Conservation (phyloP, 2,113 vertebrate species). For the Oncorhynchus keta region DNA sequence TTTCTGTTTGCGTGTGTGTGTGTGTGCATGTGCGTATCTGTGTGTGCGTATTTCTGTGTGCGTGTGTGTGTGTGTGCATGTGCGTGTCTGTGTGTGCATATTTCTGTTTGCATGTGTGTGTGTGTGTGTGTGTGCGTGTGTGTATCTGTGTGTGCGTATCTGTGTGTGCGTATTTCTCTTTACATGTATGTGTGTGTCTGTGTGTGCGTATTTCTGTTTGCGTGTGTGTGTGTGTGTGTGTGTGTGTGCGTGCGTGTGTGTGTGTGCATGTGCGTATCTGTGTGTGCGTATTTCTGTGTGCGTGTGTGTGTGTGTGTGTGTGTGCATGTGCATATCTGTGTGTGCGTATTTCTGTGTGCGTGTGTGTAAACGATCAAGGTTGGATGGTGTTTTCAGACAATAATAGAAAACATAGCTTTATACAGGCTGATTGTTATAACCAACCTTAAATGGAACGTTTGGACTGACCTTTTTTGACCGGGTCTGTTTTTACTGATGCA, state of each 20-base stretch:
- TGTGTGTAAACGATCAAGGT: neutral
- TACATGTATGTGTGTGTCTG: too few relatives aligned
- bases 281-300: neutral
- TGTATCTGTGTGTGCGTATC: too few relatives aligned
- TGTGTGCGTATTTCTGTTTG: neutral
- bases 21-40: neutral
- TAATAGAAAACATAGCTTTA: slow-evolving; percentile 60
- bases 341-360: too few relatives aligned
- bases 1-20: too few relatives aligned
- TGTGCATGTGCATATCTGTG: neutral
- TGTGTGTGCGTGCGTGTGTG: neutral
- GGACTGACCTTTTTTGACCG: slow-evolving; percentile 52
- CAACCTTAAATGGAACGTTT: slow-evolving; percentile 12
- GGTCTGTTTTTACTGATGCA: slow-evolving; percentile 48
- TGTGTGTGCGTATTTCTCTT: too few relatives aligned
- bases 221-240: neutral
- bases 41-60: neutral
- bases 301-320: too few relatives aligned
- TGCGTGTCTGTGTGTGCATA: neutral
- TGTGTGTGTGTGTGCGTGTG: too few relatives aligned
- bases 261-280: neutral
- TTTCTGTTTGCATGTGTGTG: neutral
- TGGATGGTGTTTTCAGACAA: slow-evolving; percentile 10
- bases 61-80: too few relatives aligned
- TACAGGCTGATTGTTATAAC: slow-evolving; percentile 52